Percentiles rank a stretch among this genome's conserved stretches.
phyloP scores from a whole-genome alignment of 2,113 vertebrate species.

The Sturnira hondurensis region DNA sequence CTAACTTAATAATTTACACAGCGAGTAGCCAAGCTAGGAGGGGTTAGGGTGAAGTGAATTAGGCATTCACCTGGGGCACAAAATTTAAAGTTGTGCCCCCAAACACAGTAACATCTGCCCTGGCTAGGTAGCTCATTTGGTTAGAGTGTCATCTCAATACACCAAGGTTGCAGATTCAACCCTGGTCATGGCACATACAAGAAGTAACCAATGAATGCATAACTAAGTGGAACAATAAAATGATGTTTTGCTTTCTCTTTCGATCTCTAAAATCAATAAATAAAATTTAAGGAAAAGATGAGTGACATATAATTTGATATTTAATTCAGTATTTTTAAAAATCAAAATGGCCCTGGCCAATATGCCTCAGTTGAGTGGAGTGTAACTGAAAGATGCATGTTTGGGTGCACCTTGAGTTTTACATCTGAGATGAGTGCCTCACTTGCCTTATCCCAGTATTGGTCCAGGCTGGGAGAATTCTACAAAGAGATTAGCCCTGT shows the following conservation, averaged over 20 bases:
- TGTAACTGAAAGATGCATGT: not conserved
- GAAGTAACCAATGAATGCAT: no score
- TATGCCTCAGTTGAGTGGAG: no score
- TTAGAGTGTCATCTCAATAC: no score
- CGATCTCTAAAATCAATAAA: no score
- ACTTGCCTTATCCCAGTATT: not conserved
- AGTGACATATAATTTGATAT: not conserved
- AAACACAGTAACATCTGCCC: not conserved
- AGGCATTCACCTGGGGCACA: not conserved
- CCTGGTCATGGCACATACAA: no score
- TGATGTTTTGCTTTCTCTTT: no score
- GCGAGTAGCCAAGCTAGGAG: not conserved
- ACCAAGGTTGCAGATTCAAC: no score
- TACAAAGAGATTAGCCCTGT: not conserved
- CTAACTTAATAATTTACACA: not conserved
- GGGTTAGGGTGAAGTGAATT: not conserved
- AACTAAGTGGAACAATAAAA: no score
- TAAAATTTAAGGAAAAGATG: not conserved
- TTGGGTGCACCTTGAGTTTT: not conserved
- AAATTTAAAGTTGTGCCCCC: not conserved
- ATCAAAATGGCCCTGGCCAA: no score
- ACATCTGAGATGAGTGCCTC: not conserved
- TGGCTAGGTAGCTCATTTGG: no score
- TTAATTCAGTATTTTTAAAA: not conserved
- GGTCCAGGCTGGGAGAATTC: not conserved